Evolutionary conservation across 2,797 vertebrate genomes (phyloP).

Genomic region (Neoniphon sammara): DNA sequence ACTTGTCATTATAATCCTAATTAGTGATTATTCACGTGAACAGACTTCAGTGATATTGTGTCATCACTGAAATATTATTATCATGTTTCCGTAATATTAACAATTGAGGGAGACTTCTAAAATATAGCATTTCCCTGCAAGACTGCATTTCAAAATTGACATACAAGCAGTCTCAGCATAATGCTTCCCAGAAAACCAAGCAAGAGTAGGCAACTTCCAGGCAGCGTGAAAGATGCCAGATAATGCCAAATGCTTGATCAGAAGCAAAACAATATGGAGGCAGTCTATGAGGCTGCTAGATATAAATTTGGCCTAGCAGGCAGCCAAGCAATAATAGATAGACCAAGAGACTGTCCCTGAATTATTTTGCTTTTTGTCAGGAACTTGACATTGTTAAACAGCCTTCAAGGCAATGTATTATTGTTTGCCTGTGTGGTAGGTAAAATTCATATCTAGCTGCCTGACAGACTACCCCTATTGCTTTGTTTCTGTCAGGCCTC

Average conservation of each 20-base stretch:
- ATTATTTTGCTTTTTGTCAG: too few species aligned
- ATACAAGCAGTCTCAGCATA: constrained; percentile 5
- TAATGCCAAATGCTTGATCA: constrained; percentile 55
- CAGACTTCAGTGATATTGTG: too few species aligned
- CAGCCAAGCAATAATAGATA: constrained; percentile 28
- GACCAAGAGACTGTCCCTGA: background rate
- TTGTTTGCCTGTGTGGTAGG: too few species aligned
- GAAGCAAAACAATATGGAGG: constrained; percentile 23
- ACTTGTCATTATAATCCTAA: too few species aligned
- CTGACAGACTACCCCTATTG: too few species aligned
- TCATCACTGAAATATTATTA: too few species aligned
- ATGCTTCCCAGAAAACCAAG: constrained; percentile 43
- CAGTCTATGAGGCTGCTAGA: constrained; percentile 22
- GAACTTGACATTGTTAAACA: too few species aligned
- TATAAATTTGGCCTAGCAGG: constrained; percentile 25
- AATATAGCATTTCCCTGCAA: constrained; percentile 5
- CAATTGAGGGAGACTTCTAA: background rate
- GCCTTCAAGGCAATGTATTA: too few species aligned
- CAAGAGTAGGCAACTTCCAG: constrained; percentile 32
- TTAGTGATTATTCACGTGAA: too few species aligned
- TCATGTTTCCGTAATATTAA: too few species aligned
- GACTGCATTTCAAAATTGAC: constrained; percentile 38
- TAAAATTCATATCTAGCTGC: too few species aligned
- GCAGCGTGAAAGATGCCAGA: constrained; percentile 35
- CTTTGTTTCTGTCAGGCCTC: too few species aligned